Evolutionary conservation across 2,797 vertebrate genomes (phyloP), one percentile per base, ranked within the genome.

Genomic region (Sphenopsis melanotis): DNA sequence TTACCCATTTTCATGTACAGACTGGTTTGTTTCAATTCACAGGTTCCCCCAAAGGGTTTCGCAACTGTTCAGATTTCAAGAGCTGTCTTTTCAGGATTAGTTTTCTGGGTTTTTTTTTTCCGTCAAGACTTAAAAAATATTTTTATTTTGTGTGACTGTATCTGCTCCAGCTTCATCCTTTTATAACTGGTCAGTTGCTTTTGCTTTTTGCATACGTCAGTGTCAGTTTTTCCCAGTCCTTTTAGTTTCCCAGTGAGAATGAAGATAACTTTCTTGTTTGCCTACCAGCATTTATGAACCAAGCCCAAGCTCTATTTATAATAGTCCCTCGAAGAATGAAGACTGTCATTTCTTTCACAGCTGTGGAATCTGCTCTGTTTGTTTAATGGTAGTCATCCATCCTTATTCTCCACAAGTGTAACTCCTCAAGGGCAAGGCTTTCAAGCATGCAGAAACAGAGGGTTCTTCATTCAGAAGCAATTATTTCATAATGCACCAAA

Each of bases 341-440:
- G 77, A 39, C 77, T 94, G 72, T 93, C 8, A 49, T 88, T 93
- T 92, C 91, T 94, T 88, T 74, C 2, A 12, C 85, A 93, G 85
- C 94, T 91, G 55, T 86, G 85, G 92, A 78, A 65, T 83, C 89
- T 82, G 87, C 74, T 93, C 72, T 94, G 66, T 94, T 97, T 88
- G 70, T 70, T 87, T 95, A 95, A 92, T 91, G 71, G 89, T 90
- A 82, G 85, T 76, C 72, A 93, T 95, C 91, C 91, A 21, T 93
- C 93, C 96, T 94, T 94, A 92, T 93, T 89, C 87, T 95, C 87
- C 83, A 84, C 63, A 78, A 96, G 87, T 69, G 41, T 88, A 92
- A 81, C 89, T 93, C 44, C 85, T 91, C 94, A 94, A 94, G 87
- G 94, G 92, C 89, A 88, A 81, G 66, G 70, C 93, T 96, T 80